These are phyloP conservation scores for Caenorhabditis tropicalis DNA, from an alignment of 1,140 invertebrate species.

Conservation along the genomic window DNA sequence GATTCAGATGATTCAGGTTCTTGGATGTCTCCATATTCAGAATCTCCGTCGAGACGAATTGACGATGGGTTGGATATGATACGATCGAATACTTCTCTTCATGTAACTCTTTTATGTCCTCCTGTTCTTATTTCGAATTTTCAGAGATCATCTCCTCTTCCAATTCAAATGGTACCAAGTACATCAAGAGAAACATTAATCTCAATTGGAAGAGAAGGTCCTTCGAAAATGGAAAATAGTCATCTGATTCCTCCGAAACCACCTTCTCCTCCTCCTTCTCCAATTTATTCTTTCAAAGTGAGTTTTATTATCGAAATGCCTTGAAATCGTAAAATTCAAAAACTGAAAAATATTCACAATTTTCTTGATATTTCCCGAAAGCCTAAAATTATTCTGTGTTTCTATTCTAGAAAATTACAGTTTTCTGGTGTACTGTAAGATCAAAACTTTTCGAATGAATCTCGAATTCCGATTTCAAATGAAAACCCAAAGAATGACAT, in stretches of 20 bases:
- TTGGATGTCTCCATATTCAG: constrained; percentile 23
- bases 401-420: too few relatives aligned
- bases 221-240: not conserved
- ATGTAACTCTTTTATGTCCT: not conserved
- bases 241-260: not conserved
- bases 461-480: not conserved
- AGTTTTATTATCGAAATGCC: not conserved
- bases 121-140: not conserved
- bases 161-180: constrained; percentile 33
- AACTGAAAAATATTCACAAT: too few relatives aligned
- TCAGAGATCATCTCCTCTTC: constrained; percentile 17
- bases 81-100: constrained; percentile 14
- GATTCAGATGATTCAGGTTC: not conserved
- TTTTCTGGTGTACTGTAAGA: too few relatives aligned
- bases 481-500: too few relatives aligned
- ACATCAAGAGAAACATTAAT: constrained; percentile 33
- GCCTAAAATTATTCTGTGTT: too few relatives aligned
- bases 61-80: not conserved
- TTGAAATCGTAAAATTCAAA: too few relatives aligned
- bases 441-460: too few relatives aligned
- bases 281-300: constrained; percentile 29
- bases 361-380: too few relatives aligned
- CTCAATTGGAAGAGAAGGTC: constrained; percentile 4
- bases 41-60: not conserved
- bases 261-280: not conserved